These are phyloP conservation scores for Baronia brevicornis DNA, from an alignment of 2,888 invertebrate species.

Conservation along the genomic window DNA sequence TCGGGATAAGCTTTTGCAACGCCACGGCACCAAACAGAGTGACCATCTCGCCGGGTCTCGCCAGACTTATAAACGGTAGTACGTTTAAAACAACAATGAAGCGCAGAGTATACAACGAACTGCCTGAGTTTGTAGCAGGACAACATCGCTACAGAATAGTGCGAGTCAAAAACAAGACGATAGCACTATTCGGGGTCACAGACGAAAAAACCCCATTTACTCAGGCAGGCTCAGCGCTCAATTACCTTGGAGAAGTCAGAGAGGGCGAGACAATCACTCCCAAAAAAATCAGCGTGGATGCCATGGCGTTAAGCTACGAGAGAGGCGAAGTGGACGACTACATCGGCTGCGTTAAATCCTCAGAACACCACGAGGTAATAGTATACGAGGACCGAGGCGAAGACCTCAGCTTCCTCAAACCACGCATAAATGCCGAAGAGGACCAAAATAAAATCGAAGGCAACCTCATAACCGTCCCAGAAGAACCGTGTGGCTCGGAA, in stretches of 20 bases:
- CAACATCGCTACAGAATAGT: neutral
- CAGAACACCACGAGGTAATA: constrained; percentile 7
- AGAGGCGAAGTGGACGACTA: constrained; percentile 3
- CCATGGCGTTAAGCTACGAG: constrained; percentile 3
- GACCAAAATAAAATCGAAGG: no score
- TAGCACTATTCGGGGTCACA: constrained; percentile 1
- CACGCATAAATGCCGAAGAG: no score
- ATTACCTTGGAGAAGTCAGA: no score
- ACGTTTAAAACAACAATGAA: constrained; percentile 2
- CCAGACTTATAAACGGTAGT: constrained; percentile 2
- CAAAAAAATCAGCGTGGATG: constrained; percentile 6
- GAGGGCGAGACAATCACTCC: no score
- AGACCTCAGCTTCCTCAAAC: constrained; percentile 10
- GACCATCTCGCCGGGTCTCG: neutral
- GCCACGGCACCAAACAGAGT: neutral
- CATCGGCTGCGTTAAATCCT: constrained; percentile 6
- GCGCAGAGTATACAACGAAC: constrained; percentile 1
- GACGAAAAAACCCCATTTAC: constrained; percentile 3
- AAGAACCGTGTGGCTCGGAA: neutral
- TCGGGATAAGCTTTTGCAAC: constrained; percentile 1
- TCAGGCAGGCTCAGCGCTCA: constrained; percentile 3
- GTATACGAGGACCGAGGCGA: constrained; percentile 13
- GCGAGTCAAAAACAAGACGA: neutral
- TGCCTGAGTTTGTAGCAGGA: neutral
- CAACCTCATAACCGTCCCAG: no score